phyloP scores from a whole-genome alignment of 2,797 vertebrate genomes.

The Mus spretus region DNA sequence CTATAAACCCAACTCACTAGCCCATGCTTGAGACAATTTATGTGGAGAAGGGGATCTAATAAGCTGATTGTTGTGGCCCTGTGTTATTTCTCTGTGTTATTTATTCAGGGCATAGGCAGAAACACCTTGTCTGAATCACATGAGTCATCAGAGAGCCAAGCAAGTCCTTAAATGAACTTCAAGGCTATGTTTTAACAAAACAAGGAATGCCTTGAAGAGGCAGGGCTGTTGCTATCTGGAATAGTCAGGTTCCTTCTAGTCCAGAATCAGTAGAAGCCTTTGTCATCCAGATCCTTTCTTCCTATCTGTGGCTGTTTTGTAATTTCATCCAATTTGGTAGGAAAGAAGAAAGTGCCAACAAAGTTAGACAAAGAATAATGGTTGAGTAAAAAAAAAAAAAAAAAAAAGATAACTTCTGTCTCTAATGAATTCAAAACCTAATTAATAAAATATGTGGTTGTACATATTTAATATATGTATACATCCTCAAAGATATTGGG shows the following conservation, averaged over 20 bases:
- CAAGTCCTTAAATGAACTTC: neutral
- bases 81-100: neutral
- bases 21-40: neutral
- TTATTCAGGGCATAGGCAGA: neutral
- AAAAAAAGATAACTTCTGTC: constrained; percentile 16
- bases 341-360: neutral
- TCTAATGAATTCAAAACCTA: neutral
- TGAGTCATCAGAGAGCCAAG: neutral
- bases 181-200: neutral
- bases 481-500: neutral
- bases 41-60: neutral
- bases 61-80: neutral
- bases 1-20: neutral
- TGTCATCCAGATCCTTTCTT: neutral
- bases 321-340: constrained; percentile 30
- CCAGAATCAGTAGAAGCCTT: neutral
- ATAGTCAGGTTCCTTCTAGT: neutral
- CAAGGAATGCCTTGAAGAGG: neutral
- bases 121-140: neutral
- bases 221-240: neutral
- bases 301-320: neutral
- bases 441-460: neutral
- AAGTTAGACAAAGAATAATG: constrained; percentile 1
- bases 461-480: neutral
- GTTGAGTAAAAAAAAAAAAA: neutral